phyloP scores from a whole-genome alignment of 2,888 invertebrate genomes.

The Drosophila subsilvestris region DNA sequence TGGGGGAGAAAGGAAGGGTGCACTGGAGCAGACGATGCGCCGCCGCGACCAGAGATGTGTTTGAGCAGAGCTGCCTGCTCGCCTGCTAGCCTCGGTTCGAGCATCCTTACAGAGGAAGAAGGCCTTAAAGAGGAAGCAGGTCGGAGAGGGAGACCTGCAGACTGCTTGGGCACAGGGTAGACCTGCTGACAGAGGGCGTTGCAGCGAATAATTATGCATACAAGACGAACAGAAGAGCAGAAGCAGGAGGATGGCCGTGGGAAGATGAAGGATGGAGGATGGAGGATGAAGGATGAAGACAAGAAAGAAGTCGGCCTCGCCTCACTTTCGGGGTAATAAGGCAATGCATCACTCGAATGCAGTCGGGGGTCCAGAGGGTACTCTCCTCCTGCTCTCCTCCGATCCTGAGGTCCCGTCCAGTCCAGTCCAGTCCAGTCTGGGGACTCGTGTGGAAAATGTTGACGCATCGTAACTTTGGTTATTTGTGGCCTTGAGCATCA shows the following conservation, averaged over 20 bases:
- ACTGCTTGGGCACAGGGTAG: background rate
- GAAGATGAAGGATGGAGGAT: conserved; percentile 31
- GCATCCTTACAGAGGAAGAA: conserved; percentile 25
- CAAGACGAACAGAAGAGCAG: conserved; percentile 2
- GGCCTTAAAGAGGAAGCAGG: background rate
- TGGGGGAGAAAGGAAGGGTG: conserved; percentile 5
- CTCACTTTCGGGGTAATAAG: conserved; percentile 74
- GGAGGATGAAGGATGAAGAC: background rate
- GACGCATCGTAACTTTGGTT: conserved; percentile 78
- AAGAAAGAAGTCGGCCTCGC: conserved; percentile 25
- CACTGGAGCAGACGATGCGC: conserved; percentile 46
- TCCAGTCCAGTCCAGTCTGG: background rate
- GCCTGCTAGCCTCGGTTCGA: background rate
- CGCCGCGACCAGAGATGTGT: conserved; percentile 12
- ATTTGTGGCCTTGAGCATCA: conserved; percentile 79
- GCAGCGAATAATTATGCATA: conserved; percentile 80
- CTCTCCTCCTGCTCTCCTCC: background rate
- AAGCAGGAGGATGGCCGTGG: background rate
- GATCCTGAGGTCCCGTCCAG: background rate
- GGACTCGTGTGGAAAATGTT: conserved; percentile 59
- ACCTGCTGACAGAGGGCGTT: conserved; percentile 81
- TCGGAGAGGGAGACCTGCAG: conserved; percentile 3
- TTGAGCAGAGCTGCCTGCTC: conserved; percentile 29
- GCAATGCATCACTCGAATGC: conserved; percentile 73
- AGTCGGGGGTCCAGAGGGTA: conserved; percentile 26